Base-by-base conservation (phyloP, 1,140 invertebrate genomes). In the Apolygus lucorum region DNA sequence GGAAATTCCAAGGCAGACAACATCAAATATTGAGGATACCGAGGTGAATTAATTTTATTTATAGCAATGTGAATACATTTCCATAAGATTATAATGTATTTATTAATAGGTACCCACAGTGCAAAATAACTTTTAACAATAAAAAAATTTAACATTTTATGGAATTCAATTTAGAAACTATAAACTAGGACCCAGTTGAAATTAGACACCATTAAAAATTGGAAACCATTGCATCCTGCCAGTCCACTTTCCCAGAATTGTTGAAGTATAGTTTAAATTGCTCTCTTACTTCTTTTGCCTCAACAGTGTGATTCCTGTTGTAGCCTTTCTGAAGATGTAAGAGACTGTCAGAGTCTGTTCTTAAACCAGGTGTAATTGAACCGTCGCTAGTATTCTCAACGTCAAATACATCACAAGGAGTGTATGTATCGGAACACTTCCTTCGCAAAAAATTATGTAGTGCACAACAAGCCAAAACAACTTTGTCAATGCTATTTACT, bases 401-500 rank as follows among this genome's bases (percentile, higher is more conserved):
- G n/a, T n/a, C n/a, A n/a, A n/a, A n/a, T n/a, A n/a, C n/a, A n/a
- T n/a, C n/a, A n/a, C n/a, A n/a, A n/a, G n/a, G n/a, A n/a, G n/a
- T n/a, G n/a, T n/a, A n/a, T n/a, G n/a, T n/a, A n/a, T n/a, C n/a
- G n/a, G 34, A 28, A 4, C 52, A 69, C n/a, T 52, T 14, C 28
- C 34, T 63, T 24, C 68, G 59, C 27, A 72, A 52, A 49, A 49
- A 49, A 49, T 72, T 72, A 63, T 72, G 71, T 25, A 71, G 27
- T 49, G 52, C 64, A 52, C 71, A 72, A 14, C 63, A 27, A 70
- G 70, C 54, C n/a, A 28, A 25, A 22, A 73, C 70, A 14, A 73
- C 68, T 59, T 63, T 63, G 65, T 73, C 72, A 27, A 72, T 62
- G 42, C 42, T 77, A 49, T 75, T 27, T 59, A 73, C 70, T 63